phyloP scores from a whole-genome alignment of 1,140 invertebrate genomes.

The Anastrepha ludens region DNA sequence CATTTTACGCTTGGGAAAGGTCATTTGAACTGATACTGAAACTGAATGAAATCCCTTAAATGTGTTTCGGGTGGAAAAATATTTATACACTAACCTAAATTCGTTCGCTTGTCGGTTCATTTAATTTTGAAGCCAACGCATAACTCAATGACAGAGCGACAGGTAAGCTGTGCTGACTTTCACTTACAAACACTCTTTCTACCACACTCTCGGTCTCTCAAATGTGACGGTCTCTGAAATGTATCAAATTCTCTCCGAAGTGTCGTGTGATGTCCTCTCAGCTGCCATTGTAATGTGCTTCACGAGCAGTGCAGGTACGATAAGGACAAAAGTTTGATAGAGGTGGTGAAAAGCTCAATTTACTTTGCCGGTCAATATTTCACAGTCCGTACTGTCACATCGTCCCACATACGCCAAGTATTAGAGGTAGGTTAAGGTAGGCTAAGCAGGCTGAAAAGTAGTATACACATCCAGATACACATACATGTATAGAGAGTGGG shows the following conservation, averaged over 20 bases:
- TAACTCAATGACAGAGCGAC: background rate
- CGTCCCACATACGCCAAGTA: background rate
- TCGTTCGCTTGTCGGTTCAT: background rate
- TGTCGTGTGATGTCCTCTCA: background rate
- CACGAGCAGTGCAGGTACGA: background rate
- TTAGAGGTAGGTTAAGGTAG: background rate
- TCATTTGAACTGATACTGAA: background rate
- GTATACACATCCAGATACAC: background rate
- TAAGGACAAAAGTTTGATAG: background rate
- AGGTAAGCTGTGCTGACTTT: background rate
- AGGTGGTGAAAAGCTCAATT: constrained; percentile 13
- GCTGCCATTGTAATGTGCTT: background rate
- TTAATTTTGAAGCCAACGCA: background rate
- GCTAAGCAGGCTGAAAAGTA: background rate
- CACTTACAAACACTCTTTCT: background rate
- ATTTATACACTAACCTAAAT: background rate
- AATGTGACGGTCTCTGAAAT: background rate
- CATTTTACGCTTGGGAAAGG: constrained; percentile 26
- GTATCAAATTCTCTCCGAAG: background rate
- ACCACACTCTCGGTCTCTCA: background rate
- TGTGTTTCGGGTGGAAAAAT: background rate
- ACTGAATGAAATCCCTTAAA: constrained; percentile 3
- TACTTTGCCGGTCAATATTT: background rate
- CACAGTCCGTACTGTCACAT: constrained; percentile 26
- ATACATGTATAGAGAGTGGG: background rate